Conservation (phyloP, 2,888 invertebrate genomes). For the Pyrgus malvae region DNA sequence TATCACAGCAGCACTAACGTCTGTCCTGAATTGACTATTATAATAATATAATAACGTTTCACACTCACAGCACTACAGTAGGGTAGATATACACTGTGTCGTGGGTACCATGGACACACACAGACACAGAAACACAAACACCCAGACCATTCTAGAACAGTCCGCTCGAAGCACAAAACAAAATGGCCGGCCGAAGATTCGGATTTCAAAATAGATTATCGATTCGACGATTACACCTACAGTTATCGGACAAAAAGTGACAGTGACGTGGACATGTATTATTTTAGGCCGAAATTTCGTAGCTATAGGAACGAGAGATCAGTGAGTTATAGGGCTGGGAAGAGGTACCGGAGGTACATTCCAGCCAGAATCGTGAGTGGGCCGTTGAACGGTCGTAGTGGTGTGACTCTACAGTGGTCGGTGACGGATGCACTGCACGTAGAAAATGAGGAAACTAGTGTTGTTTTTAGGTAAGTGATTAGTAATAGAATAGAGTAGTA, state of each 20-base stretch:
- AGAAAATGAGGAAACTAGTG: constrained; percentile 61
- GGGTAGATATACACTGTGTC: no score
- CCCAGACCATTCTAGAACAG: constrained; percentile 50
- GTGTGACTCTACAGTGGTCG: constrained; percentile 65
- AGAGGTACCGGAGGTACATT: constrained; percentile 50
- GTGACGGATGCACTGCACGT: constrained; percentile 61
- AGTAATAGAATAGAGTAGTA: no score
- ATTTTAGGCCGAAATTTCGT: constrained; percentile 62
- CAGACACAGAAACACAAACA: no score
- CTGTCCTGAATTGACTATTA: no score
- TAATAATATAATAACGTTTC: no score
- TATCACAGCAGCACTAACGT: no score
- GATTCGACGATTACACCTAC: constrained; percentile 32
- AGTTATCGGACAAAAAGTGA: constrained; percentile 45
- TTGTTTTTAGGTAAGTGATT: constrained; percentile 74
- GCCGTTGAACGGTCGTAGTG: constrained; percentile 49
- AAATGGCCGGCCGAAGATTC: constrained; percentile 32
- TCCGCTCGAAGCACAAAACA: constrained; percentile 55
- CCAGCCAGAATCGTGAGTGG: constrained; percentile 66
- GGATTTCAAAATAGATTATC: constrained; percentile 31
- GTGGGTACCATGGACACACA: no score
- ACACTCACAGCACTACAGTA: no score
- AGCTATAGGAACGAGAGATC: constrained; percentile 54
- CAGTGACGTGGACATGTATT: constrained; percentile 51
- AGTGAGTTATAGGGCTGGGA: constrained; percentile 37